Percentiles rank a stretch among this genome's conserved stretches.
Conservation (phyloP, 2,888 invertebrate species). For the Aleiodes leptofemur region DNA sequence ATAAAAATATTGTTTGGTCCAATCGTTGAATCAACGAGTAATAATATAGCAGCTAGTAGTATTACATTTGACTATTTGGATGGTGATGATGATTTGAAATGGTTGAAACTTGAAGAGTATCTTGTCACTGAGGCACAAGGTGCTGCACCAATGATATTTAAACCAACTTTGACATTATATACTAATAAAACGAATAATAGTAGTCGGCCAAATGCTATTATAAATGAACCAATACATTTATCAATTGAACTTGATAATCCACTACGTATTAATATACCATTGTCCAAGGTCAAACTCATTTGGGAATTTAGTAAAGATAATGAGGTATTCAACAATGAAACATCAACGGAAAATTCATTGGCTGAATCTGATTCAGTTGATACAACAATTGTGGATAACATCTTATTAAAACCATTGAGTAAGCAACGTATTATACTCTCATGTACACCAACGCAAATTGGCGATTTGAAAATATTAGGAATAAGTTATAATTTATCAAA, state of each 20-base stretch:
- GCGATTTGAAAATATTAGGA: constrained; percentile 85
- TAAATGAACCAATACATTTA: constrained; percentile 89
- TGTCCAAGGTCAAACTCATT: constrained; percentile 83
- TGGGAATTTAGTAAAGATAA: constrained; percentile 81
- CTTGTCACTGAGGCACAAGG: constrained; percentile 83
- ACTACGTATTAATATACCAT: constrained; percentile 82
- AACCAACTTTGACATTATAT: constrained; percentile 86
- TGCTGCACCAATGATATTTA: constrained; percentile 84
- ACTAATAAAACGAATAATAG: constrained; percentile 81
- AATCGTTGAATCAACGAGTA: constrained; percentile 74
- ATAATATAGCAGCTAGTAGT: constrained; percentile 66
- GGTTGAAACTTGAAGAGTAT: constrained; percentile 88
- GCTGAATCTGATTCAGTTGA: constrained; percentile 76
- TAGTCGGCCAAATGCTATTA: constrained; percentile 82
- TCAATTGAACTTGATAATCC: constrained; percentile 87
- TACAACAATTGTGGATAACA: constrained; percentile 78
- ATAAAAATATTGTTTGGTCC: constrained; percentile 84
- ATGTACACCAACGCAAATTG: constrained; percentile 85
- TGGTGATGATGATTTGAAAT: constrained; percentile 77
- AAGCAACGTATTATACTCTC: constrained; percentile 82
- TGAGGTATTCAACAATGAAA: constrained; percentile 74
- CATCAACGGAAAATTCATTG: constrained; percentile 73
- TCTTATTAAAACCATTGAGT: constrained; percentile 79
- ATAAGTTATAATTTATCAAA: constrained; percentile 81
- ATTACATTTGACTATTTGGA: constrained; percentile 70